These are phyloP conservation scores for Scatophagus argus DNA, from an alignment of 2,113 vertebrate genomes.

Conservation along the genomic window DNA sequence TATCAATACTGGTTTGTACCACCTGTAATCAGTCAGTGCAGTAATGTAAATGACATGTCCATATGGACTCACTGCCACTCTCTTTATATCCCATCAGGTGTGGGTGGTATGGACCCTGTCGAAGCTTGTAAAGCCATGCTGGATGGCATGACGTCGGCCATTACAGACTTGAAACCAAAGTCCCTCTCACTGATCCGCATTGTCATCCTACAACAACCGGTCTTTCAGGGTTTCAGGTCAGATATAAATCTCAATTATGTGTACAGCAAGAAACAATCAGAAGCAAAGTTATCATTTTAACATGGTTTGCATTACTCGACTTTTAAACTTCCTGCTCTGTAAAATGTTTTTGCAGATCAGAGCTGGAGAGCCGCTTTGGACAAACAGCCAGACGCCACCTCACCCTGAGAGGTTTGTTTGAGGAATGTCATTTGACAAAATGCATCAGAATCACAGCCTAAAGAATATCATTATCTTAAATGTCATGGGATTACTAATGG, in stretches of 20 bases:
- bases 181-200: constrained; percentile 66
- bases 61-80: not conserved
- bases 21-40: not conserved
- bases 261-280: not conserved
- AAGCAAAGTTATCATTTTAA: not conserved
- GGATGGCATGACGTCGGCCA: constrained; percentile 62
- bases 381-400: not conserved
- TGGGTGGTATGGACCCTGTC: constrained; percentile 13
- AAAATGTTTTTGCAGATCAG: constrained; percentile 45
- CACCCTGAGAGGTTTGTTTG: constrained; percentile 55
- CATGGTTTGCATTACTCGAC: not conserved
- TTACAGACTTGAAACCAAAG: constrained; percentile 40
- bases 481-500: no score
- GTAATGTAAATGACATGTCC: not conserved
- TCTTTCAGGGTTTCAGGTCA: constrained; percentile 75
- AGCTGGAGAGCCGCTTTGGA: constrained; percentile 67
- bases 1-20: constrained; percentile 71
- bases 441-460: no score
- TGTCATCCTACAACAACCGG: constrained; percentile 50
- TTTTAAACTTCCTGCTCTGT: not conserved
- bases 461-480: not conserved
- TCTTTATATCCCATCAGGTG: constrained; percentile 48
- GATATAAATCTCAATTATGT: not conserved
- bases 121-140: constrained; percentile 70
- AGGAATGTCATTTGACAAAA: no score